These are phyloP conservation scores for Lutjanus erythropterus DNA, from an alignment of 2,113 vertebrate genomes.

Conservation along the genomic window DNA sequence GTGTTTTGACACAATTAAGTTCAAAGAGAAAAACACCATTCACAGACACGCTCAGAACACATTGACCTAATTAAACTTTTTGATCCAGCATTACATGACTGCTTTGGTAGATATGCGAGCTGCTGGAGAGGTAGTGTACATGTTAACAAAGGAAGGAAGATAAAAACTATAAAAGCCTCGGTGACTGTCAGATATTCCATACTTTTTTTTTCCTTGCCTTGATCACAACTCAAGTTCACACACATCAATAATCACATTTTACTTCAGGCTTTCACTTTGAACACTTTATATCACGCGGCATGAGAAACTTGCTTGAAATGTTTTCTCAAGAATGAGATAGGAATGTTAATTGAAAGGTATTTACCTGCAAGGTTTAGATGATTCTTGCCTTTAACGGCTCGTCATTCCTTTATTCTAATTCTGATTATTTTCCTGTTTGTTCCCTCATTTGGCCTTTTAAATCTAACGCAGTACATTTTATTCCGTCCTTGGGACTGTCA, in stretches of 20 bases:
- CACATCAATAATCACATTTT: constrained; percentile 16
- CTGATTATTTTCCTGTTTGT: constrained; percentile 1
- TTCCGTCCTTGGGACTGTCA: constrained; percentile 12
- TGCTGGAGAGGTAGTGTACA: neutral
- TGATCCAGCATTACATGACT: constrained; percentile 9
- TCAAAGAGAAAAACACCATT: constrained; percentile 24
- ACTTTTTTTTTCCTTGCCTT: neutral
- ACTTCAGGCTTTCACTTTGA: constrained; percentile 19
- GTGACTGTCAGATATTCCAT: neutral
- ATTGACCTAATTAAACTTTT: constrained; percentile 35
- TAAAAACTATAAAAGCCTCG: neutral
- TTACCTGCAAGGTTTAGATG: neutral
- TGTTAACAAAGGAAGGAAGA: constrained; percentile 11
- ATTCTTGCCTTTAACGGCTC: neutral
- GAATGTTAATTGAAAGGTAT: constrained; percentile 31
- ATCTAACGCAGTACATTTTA: neutral
- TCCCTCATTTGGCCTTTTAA: neutral
- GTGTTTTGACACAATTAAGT: constrained; percentile 30
- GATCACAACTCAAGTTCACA: neutral
- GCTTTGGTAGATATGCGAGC: neutral
- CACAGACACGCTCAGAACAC: constrained; percentile 17
- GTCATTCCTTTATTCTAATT: constrained; percentile 13
- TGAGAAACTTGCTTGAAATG: constrained; percentile 11
- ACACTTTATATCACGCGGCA: neutral
- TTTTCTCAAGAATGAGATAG: constrained; percentile 4